phyloP scores from a whole-genome alignment of 2,113 vertebrate species.

The Hiodon tergisus region DNA sequence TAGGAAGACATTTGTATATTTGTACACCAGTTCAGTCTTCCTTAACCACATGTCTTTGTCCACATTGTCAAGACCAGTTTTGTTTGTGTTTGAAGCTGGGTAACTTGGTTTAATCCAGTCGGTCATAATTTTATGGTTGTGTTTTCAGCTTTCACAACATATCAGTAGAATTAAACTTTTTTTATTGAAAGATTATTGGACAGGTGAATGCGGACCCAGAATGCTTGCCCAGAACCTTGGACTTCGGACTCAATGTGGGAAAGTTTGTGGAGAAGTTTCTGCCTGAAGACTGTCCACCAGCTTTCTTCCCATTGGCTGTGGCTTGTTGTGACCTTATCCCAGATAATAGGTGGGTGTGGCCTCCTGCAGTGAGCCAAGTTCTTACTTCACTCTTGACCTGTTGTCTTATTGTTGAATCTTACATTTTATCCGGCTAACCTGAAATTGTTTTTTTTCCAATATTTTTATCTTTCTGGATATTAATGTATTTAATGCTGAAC shows the following conservation, averaged over 20 bases:
- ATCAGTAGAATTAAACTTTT: background rate
- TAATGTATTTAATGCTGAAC: background rate
- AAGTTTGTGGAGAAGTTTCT: conserved; percentile 96
- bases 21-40: background rate
- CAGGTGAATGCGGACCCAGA: conserved; percentile 93
- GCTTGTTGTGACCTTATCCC: conserved; percentile 87
- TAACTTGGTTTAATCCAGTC: background rate
- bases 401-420: background rate
- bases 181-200: conserved; percentile 81
- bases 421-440: no score
- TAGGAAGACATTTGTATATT: conserved; percentile 47
- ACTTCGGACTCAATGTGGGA: conserved; percentile 89
- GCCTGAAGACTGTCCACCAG: conserved; percentile 83
- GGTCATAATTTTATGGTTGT: background rate
- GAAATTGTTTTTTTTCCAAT: background rate
- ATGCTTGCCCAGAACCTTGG: conserved; percentile 86
- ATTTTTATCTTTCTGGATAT: no score
- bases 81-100: background rate
- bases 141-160: no score
- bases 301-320: conserved; percentile 88
- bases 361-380: no score
- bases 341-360: conserved; percentile 76
- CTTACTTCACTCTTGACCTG: background rate
- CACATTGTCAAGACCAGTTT: background rate
- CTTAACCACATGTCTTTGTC: no score